These are phyloP conservation scores for Limanda limanda DNA, from an alignment of 2,113 vertebrate species.

Conservation along the genomic window DNA sequence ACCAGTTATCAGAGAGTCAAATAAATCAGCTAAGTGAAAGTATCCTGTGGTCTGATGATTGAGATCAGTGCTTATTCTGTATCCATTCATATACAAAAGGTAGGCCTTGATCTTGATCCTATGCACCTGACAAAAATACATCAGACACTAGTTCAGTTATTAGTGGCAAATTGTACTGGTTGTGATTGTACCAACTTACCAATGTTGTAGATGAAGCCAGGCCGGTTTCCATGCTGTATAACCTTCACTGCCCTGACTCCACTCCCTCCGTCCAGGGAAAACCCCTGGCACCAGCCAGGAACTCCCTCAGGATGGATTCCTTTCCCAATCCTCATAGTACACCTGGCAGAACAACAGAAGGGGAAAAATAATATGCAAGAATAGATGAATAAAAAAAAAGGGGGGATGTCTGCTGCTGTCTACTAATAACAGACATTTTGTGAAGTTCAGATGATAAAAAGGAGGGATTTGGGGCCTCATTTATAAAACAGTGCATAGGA, in stretches of 20 bases:
- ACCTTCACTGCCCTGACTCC: slow-evolving; percentile 96
- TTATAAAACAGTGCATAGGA: too few species aligned
- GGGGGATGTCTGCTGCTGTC: too few species aligned
- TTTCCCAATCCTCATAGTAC: slow-evolving; percentile 96
- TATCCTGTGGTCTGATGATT: background rate
- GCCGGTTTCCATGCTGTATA: slow-evolving; percentile 94
- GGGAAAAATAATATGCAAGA: background rate
- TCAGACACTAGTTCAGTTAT: background rate
- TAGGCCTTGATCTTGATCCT: background rate
- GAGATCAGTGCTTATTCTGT: background rate
- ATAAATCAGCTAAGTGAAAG: background rate
- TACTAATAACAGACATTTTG: background rate
- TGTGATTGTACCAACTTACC: slow-evolving; percentile 78
- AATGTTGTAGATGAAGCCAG: slow-evolving; percentile 98
- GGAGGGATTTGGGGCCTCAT: background rate
- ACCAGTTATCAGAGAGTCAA: too few species aligned
- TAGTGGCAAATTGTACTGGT: background rate
- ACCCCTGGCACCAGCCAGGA: slow-evolving; percentile 98
- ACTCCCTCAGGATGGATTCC: slow-evolving; percentile 95
- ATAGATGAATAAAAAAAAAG: background rate
- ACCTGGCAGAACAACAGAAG: slow-evolving; percentile 78
- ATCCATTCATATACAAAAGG: background rate
- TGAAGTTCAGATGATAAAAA: background rate
- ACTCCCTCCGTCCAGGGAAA: slow-evolving; percentile 95
- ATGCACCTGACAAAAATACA: background rate